These are phyloP conservation scores for Cyclophora albipunctata DNA, from an alignment of 2,888 invertebrate species.

Conservation along the genomic window DNA sequence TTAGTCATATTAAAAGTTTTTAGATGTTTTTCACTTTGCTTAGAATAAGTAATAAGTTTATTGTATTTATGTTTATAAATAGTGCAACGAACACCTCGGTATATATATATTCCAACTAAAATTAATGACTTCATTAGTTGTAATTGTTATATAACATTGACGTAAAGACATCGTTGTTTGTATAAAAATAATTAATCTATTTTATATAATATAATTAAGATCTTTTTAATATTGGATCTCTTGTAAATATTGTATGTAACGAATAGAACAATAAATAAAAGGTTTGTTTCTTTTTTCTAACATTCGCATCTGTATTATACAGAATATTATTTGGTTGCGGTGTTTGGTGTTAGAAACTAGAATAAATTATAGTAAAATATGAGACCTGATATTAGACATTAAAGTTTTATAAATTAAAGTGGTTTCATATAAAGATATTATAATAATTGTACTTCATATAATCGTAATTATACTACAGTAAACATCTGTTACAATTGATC, in stretches of 20 bases:
- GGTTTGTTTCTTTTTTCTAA: slow-evolving; percentile 16
- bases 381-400: slow-evolving; percentile 50
- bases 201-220: slow-evolving; percentile 1
- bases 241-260: slow-evolving; percentile 23
- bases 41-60: background rate
- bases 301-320: slow-evolving; percentile 50
- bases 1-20: too few relatives aligned
- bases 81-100: background rate
- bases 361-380: slow-evolving; percentile 24
- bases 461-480: slow-evolving; percentile 1
- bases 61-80: background rate
- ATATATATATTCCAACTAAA: background rate
- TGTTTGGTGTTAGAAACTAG: slow-evolving; percentile 64
- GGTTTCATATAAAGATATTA: background rate
- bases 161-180: slow-evolving; percentile 2
- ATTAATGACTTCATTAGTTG: too few relatives aligned
- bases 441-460: background rate
- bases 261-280: slow-evolving; percentile 23
- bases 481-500: slow-evolving; percentile 21
- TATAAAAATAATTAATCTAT: slow-evolving; percentile 2
- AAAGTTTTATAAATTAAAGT: slow-evolving; percentile 16
- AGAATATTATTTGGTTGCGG: slow-evolving; percentile 49
- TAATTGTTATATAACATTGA: slow-evolving; percentile 1
- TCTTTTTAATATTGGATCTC: slow-evolving; percentile 8
- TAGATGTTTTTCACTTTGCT: background rate